Conservation (phyloP, 2,113 vertebrate species). For the Nanorana parkeri region DNA sequence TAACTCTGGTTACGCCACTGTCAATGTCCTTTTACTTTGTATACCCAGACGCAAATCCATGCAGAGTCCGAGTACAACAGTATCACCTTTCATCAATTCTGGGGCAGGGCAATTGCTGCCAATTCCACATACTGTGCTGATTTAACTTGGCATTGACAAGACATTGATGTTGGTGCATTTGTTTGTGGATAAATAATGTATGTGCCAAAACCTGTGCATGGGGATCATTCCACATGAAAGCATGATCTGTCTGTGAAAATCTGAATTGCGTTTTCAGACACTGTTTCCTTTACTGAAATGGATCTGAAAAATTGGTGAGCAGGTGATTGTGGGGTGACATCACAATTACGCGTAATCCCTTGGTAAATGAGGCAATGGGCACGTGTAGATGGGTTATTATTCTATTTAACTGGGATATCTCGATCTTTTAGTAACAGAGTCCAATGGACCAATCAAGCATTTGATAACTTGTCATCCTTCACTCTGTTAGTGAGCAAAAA, state of each 20-base stretch:
- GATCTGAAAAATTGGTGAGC: neutral
- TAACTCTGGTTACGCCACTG: no score
- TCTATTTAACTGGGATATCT: neutral
- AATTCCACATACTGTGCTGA: no score
- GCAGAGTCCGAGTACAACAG: no score
- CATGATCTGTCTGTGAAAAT: neutral
- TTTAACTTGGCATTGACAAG: no score
- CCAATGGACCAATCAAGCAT: neutral
- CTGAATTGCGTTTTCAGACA: neutral
- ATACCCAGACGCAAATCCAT: no score
- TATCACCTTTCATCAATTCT: no score
- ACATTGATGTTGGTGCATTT: neutral
- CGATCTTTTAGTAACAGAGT: neutral
- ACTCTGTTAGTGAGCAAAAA: neutral
- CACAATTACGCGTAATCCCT: neutral
- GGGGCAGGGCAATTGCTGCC: no score
- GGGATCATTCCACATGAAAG: neutral
- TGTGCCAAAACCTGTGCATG: neutral
- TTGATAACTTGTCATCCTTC: neutral
- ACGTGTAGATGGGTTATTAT: neutral
- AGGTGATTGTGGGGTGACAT: neutral
- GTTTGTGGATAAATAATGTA: neutral
- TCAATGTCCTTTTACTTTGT: no score
- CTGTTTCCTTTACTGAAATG: neutral
- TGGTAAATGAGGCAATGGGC: neutral